These are phyloP conservation scores for Petrocephalus zakoni DNA, from an alignment of 2,113 vertebrate species.

Conservation along the genomic window DNA sequence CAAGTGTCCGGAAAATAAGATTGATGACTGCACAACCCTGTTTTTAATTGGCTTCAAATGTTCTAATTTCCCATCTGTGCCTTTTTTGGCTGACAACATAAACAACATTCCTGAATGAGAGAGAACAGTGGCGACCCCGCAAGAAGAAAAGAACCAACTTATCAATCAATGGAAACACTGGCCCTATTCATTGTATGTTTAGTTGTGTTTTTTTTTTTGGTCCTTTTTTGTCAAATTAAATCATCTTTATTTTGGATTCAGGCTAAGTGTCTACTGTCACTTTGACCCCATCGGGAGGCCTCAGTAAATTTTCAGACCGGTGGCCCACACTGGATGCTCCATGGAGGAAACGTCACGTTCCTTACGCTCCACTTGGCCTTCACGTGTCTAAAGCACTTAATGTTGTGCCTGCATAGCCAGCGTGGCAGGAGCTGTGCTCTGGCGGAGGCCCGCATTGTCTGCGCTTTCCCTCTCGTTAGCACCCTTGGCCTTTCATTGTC, in stretches of 20 bases:
- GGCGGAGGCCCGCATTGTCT: conserved; percentile 62
- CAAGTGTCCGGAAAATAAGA: conserved; percentile 43
- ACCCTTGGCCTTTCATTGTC: conserved; percentile 73
- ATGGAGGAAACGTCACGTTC: conserved; percentile 65
- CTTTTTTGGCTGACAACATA: conserved; percentile 44
- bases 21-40: conserved; percentile 40
- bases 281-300: conserved; percentile 22
- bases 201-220: conserved; percentile 29
- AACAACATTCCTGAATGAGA: conserved; percentile 41
- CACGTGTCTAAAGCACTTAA: conserved; percentile 64
- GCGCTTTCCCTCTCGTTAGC: conserved; percentile 68
- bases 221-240: conserved; percentile 39
- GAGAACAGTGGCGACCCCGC: conserved; percentile 31
- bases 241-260: conserved; percentile 44
- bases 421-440: conserved; percentile 53
- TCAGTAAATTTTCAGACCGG: conserved; percentile 41
- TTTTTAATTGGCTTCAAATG: conserved; percentile 45
- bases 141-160: conserved; percentile 38
- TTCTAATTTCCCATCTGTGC: conserved; percentile 47
- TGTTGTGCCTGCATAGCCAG: conserved; percentile 54
- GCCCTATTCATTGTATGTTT: conserved; percentile 32
- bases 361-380: conserved; percentile 64
- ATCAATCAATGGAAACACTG: conserved; percentile 44
- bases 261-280: conserved; percentile 40
- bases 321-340: conserved; percentile 49